phyloP scores from a whole-genome alignment of 1,140 invertebrate genomes.

The Proctacanthus coquilletti region DNA sequence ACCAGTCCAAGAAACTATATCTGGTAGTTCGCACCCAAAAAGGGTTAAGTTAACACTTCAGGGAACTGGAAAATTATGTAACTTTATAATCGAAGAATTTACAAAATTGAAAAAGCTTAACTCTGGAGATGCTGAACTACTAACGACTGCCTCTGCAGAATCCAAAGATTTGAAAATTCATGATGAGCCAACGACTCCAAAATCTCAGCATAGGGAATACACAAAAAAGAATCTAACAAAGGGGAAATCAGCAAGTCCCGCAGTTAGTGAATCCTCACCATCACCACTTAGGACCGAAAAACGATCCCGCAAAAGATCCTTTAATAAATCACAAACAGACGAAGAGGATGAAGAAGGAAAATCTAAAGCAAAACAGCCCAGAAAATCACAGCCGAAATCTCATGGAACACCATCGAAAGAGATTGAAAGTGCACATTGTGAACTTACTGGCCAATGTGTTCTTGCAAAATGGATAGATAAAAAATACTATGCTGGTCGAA shows the following conservation, averaged over 20 bases:
- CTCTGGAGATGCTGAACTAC: background rate
- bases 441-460: slow-evolving; percentile 33
- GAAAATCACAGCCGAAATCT: background rate
- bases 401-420: slow-evolving; percentile 9
- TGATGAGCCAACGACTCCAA: background rate
- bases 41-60: background rate
- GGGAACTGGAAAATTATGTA: slow-evolving; percentile 2
- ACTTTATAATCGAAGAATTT: slow-evolving; percentile 5
- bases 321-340: background rate
- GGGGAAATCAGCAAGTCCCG: background rate
- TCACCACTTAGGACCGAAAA: background rate
- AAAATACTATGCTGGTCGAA: slow-evolving; percentile 41
- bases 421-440: slow-evolving; percentile 1
- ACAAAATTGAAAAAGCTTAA: background rate
- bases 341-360: background rate
- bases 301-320: slow-evolving; percentile 3
- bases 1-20: background rate
- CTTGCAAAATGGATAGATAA: slow-evolving; percentile 47
- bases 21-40: background rate
- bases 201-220: background rate
- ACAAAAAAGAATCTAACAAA: background rate
- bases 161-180: too few relatives aligned
- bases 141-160: background rate
- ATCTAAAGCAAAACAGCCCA: slow-evolving; percentile 2
- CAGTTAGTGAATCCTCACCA: background rate